A percentile compares a stretch with the other conserved stretches of the same genome.
These are phyloP conservation scores for Hymenochirus boettgeri DNA, from an alignment of 2,113 vertebrate species.

Conservation along the genomic window DNA sequence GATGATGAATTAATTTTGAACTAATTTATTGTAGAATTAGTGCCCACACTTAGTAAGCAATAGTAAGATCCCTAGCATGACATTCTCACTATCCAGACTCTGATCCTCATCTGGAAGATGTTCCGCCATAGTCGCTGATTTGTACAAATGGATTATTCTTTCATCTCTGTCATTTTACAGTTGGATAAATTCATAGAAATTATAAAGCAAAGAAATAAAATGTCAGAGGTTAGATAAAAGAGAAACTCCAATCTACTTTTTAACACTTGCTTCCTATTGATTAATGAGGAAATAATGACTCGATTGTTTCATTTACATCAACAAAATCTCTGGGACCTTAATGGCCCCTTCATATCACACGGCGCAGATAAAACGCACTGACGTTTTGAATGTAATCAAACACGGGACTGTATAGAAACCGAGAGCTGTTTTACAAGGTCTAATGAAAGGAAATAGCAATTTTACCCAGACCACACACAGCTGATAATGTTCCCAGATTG, in stretches of 20 bases:
- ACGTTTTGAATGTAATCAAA: conserved; percentile 53
- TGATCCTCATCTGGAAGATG: too few relatives aligned
- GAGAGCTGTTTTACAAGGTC: conserved; percentile 43
- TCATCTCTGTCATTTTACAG: too few relatives aligned
- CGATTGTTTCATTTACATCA: conserved; percentile 35
- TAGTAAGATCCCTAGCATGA: too few relatives aligned
- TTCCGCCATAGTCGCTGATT: too few relatives aligned
- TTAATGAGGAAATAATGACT: conserved; percentile 30
- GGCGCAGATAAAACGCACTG: conserved; percentile 48
- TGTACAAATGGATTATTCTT: too few relatives aligned
- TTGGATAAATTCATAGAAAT: not conserved
- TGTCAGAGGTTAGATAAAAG: conserved; percentile 18
- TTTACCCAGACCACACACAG: conserved; percentile 57
- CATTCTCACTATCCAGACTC: too few relatives aligned
- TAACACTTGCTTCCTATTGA: conserved; percentile 17
- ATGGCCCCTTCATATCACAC: conserved; percentile 46
- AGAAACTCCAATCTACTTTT: not conserved
- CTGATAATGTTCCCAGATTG: conserved; percentile 28
- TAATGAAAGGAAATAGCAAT: conserved; percentile 46
- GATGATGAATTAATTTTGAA: too few relatives aligned
- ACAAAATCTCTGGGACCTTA: conserved; percentile 45
- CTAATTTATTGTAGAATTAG: too few relatives aligned
- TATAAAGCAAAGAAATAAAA: rapidly evolving
- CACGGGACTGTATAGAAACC: conserved; percentile 35
- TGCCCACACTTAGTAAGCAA: too few relatives aligned